Base-by-base conservation (phyloP, 2,797 vertebrate species). In the Percopsis omiscomaycus region DNA sequence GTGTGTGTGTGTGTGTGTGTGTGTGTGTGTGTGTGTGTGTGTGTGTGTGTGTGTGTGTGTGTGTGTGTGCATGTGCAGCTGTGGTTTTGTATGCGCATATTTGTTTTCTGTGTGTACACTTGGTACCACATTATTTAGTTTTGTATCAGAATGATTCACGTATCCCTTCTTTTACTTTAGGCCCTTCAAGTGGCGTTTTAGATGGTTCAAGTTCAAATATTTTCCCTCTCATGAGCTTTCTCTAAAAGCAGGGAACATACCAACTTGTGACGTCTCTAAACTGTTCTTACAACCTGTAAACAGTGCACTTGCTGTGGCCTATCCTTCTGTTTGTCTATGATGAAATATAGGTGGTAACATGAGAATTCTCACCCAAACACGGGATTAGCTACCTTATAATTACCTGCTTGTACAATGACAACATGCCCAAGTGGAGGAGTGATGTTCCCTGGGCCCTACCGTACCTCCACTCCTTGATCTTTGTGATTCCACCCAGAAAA, bases 281-380 rank as follows among this genome's bases (percentile, higher is more conserved):
- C 42, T 70, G 30, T 27, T 69, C 30, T 59, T 69, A 64, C 50
- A 5, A 32, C 53, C 51, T 66, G 60, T 69, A 68, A 78, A 74
- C 64, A 63, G 45, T 72, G 13, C 49, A 52, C 75, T 66, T 79
- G 70, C 72, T 65, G 52, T 74, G 50, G 49, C 74, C 66, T 32
- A 58, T 73, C 67, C 66, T 51, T 53, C 47, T 80, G 74, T 82
- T 83, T 77, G 62, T 69, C 71, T 66, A 66, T 71, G 68, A 73
- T 69, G 47, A 68, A 71, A 50, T 42, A 30, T 47, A 66, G 71
- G 59, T 69, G 63, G 68, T 68, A 71, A 71, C 56, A 44, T 66
- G 54, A 30, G 79, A 59, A 51, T 54, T 55, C 48, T 13, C 66
- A 71, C 47, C 59, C 14, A 54, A 72, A 62, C 69, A 75, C 29